phyloP scores from a whole-genome alignment of 2,797 vertebrate species.

The Pogonophryne albipinna region DNA sequence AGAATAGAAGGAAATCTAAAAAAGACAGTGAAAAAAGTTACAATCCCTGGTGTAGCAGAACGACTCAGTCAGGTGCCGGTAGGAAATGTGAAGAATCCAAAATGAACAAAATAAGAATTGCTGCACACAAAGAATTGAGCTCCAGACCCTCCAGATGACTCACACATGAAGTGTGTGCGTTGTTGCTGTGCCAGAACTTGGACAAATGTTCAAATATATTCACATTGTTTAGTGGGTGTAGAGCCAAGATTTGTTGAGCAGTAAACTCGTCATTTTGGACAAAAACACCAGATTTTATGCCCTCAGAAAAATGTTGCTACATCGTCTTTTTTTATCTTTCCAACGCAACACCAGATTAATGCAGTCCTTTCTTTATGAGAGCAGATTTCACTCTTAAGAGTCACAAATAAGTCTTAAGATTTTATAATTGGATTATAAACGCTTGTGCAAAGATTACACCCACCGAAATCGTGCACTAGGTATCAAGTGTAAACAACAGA shows the following conservation, averaged over 20 bases:
- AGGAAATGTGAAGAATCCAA: constrained; percentile 28
- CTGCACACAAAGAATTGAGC: constrained; percentile 8
- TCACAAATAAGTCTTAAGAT: constrained; percentile 2
- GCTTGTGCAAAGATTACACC: neutral
- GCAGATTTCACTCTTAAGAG: constrained; percentile 2
- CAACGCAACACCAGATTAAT: neutral
- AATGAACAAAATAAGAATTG: constrained; percentile 7
- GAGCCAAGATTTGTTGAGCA: constrained; percentile 9
- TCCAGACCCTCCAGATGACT: constrained; percentile 23
- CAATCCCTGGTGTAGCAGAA: constrained; percentile 10
- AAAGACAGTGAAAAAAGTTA: constrained; percentile 10
- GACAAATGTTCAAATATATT: constrained; percentile 30
- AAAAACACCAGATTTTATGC: neutral
- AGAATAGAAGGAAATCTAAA: constrained; percentile 26
- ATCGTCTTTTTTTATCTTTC: constrained; percentile 4
- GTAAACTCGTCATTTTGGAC: constrained; percentile 4
- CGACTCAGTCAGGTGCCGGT: constrained; percentile 34
- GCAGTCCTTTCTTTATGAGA: constrained; percentile 14
- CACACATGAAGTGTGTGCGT: constrained; percentile 24
- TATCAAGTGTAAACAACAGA: neutral
- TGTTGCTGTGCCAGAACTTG: constrained; percentile 3
- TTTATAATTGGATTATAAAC: constrained; percentile 23
- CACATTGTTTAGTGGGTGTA: constrained; percentile 3
- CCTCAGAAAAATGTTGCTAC: neutral
- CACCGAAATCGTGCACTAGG: neutral